These are phyloP conservation scores for Leptoclinus maculatus DNA, from an alignment of 2,797 vertebrate genomes.

Conservation along the genomic window DNA sequence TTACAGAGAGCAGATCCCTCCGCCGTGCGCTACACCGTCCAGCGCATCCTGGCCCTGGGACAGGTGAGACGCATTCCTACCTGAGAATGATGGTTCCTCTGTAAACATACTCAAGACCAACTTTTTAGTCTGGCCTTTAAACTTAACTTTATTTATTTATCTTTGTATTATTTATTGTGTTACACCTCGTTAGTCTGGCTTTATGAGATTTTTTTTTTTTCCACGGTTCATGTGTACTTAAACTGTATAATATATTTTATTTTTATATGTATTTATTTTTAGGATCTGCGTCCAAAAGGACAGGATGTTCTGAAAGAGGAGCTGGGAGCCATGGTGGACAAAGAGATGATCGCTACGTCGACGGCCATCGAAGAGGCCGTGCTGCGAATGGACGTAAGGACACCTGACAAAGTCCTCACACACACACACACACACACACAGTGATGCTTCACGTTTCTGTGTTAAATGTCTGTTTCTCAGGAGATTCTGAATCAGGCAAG, in stretches of 20 bases:
- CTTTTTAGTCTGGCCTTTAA: too few species aligned
- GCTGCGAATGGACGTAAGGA: constrained; percentile 90
- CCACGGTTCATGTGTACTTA: too few species aligned
- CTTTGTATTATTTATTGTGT: too few species aligned
- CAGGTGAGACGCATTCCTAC: constrained; percentile 59
- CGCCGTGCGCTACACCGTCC: constrained; percentile 71
- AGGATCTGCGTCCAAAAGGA: constrained; percentile 90
- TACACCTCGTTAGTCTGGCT: too few species aligned
- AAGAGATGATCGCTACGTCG: constrained; percentile 93
- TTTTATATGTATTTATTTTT: background rate
- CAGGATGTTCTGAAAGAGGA: constrained; percentile 91
- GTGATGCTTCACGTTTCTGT: background rate
- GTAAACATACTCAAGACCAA: too few species aligned
- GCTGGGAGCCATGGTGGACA: constrained; percentile 93
- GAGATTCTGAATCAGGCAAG: constrained; percentile 93
- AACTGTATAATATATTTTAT: background rate
- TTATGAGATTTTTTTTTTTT: too few species aligned
- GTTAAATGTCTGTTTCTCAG: constrained; percentile 71
- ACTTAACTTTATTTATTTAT: too few species aligned
- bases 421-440: background rate
- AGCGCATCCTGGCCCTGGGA: constrained; percentile 77
- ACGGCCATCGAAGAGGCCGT: constrained; percentile 91
- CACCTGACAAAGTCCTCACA: too few species aligned
- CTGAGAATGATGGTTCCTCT: too few species aligned
- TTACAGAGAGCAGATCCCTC: constrained; percentile 76